Percentiles rank a stretch among this genome's conserved stretches.
phyloP scores from a whole-genome alignment of 1,140 invertebrate species.

The Papilio polyxenes region DNA sequence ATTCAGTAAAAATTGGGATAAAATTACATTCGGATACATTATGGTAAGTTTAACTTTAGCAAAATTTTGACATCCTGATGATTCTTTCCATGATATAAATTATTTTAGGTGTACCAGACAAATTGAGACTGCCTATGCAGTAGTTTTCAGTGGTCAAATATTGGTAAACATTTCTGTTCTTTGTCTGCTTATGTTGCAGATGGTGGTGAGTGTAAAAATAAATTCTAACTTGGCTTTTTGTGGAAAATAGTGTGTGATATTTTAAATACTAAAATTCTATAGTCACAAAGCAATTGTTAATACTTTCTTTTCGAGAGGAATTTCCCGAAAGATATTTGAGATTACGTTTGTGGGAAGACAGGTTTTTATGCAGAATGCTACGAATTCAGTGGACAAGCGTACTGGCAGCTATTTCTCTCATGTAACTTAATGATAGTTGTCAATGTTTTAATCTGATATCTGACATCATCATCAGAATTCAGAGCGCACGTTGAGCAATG shows the following conservation, averaged over 20 bases:
- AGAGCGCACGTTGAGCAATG: slow-evolving; percentile 48
- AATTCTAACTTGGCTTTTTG: not conserved
- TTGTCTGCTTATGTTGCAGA: slow-evolving; percentile 58
- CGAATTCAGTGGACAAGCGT: not conserved
- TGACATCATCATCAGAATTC: slow-evolving; percentile 44
- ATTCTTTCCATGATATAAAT: not conserved
- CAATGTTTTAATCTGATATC: slow-evolving; percentile 8
- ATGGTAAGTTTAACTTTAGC: slow-evolving; percentile 45
- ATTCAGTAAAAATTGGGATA: slow-evolving; percentile 56
- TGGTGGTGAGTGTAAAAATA: slow-evolving; percentile 55
- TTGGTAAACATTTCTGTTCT: slow-evolving; percentile 52
- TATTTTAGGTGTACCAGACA: slow-evolving; percentile 55
- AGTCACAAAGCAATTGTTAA: not conserved
- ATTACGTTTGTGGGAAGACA: too few relatives aligned
- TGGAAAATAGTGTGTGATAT: not conserved
- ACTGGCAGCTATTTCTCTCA: not conserved
- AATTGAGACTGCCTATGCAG: slow-evolving; percentile 46
- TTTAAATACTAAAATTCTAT: not conserved
- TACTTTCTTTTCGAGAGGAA: not conserved
- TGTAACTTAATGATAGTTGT: not conserved
- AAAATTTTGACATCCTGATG: not conserved
- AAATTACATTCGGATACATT: slow-evolving; percentile 57
- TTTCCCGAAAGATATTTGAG: not conserved
- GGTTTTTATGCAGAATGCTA: not conserved
- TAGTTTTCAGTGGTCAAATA: slow-evolving; percentile 60